Base-by-base conservation (phyloP, 2,113 vertebrate genomes). In the Eptatretus burgeri region DNA sequence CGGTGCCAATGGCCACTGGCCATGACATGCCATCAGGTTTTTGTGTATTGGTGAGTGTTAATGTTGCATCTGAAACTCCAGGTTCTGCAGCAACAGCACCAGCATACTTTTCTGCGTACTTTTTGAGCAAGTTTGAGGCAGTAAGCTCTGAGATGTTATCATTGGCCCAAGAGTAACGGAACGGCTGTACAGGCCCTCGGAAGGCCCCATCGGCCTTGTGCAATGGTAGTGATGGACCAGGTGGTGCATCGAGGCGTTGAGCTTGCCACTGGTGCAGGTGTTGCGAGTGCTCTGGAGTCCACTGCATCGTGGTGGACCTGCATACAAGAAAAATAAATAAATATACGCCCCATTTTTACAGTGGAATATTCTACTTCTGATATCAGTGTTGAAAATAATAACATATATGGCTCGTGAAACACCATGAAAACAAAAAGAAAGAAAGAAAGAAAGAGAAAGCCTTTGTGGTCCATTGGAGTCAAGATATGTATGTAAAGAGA, bases 211-310 rank as follows among this genome's bases (percentile, higher is more conserved):
- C 93, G 53, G 88, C 89, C 78, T 98, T 98, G 76, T 98, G 91
- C 70, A 87, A 85, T 20, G 89, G 93, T 56, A 89, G 95, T 69
- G 87, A 80, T 41, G 87, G 93, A 66, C 87, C 95, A 18, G 89
- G 94, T 67, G 85, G 85, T 78, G 95, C 94, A 75, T 98, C 89
- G 75, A 98, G 95, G 80, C 95, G 93, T 77, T 96, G 89, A 65
- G 94, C 93, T 70, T 86, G 89, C 93, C 93, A 98, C 82, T 98
- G 65, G 60, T 51, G 62, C 62, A 66, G 65, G 63, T 60, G 65
- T 51, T 66, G 93, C 71, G 84, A 85, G 80, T 98, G 93, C 80
- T 98, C 91, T 13, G 85, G 91, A 79, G 85, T 96, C 91, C 91
- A 98, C 91, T 98, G 91, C 91, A 98, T 98, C 84, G 95, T 98